A percentile compares a stretch with the other conserved stretches of the same genome.
These are phyloP conservation scores for Bemisia tabaci DNA, from an alignment of 1,140 invertebrate genomes.

Conservation along the genomic window DNA sequence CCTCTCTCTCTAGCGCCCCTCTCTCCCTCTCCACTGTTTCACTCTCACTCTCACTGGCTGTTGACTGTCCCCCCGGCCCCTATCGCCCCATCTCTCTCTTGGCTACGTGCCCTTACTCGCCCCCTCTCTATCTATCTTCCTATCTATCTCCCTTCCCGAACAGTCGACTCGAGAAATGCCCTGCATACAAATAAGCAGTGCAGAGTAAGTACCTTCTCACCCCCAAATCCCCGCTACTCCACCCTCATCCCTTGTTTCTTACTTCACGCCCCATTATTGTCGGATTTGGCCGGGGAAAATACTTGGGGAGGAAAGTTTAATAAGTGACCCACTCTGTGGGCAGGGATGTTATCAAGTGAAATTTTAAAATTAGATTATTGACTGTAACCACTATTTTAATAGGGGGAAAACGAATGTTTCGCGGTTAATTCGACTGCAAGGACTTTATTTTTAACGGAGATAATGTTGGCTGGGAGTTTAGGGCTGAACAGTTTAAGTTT, in stretches of 20 bases:
- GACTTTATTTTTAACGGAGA: no score
- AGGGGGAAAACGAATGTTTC: no score
- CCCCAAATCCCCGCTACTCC: not conserved
- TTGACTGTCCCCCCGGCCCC: not conserved
- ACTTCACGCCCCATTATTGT: not conserved
- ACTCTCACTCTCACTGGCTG: not conserved
- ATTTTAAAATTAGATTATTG: no score
- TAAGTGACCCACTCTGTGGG: not conserved
- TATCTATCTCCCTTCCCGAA: not conserved
- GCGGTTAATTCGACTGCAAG: no score
- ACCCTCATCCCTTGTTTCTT: not conserved
- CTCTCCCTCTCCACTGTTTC: not conserved
- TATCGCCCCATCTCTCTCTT: not conserved
- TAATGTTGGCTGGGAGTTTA: no score
- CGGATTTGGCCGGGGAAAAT: no score
- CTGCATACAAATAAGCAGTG: not conserved
- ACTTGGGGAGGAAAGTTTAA: no score
- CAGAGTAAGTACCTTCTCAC: not conserved
- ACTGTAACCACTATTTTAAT: no score
- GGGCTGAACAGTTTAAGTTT: no score
- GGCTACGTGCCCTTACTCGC: not conserved
- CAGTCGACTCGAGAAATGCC: not conserved
- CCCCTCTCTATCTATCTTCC: not conserved
- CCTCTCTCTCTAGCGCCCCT: not conserved
- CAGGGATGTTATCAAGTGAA: no score